phyloP scores from a whole-genome alignment of 2,113 vertebrate species.

The Paramisgurnus dabryanus region DNA sequence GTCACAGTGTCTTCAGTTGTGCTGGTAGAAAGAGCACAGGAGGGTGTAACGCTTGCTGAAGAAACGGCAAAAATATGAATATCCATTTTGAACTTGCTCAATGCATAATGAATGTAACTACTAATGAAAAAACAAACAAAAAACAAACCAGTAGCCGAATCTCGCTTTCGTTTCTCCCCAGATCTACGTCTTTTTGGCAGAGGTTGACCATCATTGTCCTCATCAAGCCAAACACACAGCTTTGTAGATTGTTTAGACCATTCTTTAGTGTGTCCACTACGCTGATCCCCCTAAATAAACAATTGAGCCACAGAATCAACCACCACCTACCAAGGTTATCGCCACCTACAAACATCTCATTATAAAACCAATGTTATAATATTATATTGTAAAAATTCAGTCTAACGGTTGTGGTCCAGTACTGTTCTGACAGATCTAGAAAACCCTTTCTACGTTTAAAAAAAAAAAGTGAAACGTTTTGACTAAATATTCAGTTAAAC shows the following conservation, averaged over 20 bases:
- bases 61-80: conserved; percentile 8
- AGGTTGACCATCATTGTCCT: too few species aligned
- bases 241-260: too few species aligned
- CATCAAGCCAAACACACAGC: too few species aligned
- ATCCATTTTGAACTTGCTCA: too few species aligned
- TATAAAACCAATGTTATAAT: conserved; percentile 12
- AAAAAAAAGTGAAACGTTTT: neutral
- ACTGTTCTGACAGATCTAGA: neutral
- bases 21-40: neutral
- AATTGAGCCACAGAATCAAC: conserved; percentile 5
- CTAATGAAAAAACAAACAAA: too few species aligned
- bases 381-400: conserved; percentile 7
- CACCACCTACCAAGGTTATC: conserved; percentile 10
- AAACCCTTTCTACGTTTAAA: neutral
- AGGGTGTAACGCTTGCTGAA: neutral
- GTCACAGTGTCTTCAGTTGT: neutral
- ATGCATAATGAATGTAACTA: too few species aligned
- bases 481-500: neutral
- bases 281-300: conserved; percentile 15
- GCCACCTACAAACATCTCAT: conserved; percentile 2
- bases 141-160: too few species aligned
- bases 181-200: too few species aligned
- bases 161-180: too few species aligned
- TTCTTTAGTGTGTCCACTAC: neutral
- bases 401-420: neutral